Evolutionary conservation across 1,140 invertebrate genomes (phyloP), one percentile per base, ranked within the genome.

Genomic region (Drosophila arizonae): DNA sequence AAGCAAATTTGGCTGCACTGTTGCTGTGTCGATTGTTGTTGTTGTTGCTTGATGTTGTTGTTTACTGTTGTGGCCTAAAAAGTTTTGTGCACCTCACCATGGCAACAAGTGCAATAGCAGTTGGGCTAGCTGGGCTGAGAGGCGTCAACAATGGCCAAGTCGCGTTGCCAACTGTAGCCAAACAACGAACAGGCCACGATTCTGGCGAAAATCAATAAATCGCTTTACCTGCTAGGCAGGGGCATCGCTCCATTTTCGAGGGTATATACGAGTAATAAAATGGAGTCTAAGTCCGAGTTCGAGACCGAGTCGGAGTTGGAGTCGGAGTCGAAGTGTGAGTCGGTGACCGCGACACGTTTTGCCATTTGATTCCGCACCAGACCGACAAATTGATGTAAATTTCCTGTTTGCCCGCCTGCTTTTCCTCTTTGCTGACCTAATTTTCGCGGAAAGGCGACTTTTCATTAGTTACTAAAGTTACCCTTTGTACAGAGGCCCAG

Each of bases 361-460:
- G 80, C 82, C 79, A 87, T 87, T 87, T 74, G 72, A 86, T 87
- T 86, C 77, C 57, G 66, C 76, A 76, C 58, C 79, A 54, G 52
- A 33, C 60, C 81, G 76, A 86, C 72, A 87, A 87, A 82, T 87
- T 87, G 69, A 82, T 79, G 76, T 79, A 71, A 79, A 82, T 87
- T 87, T 87, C 82, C 84, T 81, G 82, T 81, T 79, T 77, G 69
- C 65, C 48, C 15, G 73, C 61, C 73, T 61, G n/a, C 15, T 63
- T 46, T 62, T 56, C 48, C 48, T 64, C 28, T 55, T 52, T 68
- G 84, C 48, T 87, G 84, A 87, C 82, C 82, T 76, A 87, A 87
- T 87, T 87, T 87, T 72, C 58, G 82, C 52, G 82, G 63, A 79
- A 86, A 87, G 87, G 84, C 79, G 79, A 77, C 84, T 87, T 87